Conservation (phyloP, 2,888 invertebrate species). For the Acanthosepion pharaonis region DNA sequence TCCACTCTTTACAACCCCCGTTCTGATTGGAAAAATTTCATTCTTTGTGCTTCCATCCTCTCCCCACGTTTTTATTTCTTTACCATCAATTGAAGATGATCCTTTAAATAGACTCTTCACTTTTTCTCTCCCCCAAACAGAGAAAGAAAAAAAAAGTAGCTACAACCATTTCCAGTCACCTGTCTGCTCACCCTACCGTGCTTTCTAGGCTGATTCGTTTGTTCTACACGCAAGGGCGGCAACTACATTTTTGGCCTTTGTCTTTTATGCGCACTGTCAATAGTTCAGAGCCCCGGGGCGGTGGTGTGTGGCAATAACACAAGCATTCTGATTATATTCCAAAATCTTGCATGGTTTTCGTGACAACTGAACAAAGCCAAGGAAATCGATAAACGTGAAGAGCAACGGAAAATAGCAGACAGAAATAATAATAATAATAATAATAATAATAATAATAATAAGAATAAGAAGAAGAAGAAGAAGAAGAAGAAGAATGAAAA, state of each 20-base stretch:
- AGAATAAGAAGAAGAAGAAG: neutral
- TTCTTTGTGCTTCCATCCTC: neutral
- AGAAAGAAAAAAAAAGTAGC: neutral
- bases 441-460: neutral
- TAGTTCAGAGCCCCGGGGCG: neutral
- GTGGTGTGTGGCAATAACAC: conserved; percentile 9
- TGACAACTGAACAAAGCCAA: conserved; percentile 1
- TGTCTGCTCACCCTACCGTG: neutral
- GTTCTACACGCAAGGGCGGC: conserved; percentile 33
- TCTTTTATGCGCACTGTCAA: neutral
- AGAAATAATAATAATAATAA: neutral
- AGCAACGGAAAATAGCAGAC: conserved; percentile 33
- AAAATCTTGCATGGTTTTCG: conserved; percentile 1
- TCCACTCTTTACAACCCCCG: neutral
- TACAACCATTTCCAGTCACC: neutral
- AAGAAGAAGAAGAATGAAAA: neutral
- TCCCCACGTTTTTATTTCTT: neutral
- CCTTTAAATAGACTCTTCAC: neutral
- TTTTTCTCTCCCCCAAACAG: neutral
- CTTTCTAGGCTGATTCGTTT: neutral
- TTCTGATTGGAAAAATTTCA: too few species aligned
- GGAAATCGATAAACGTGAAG: conserved; percentile 8
- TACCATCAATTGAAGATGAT: neutral
- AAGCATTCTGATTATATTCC: conserved; percentile 33
- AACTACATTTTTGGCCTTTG: conserved; percentile 33